Evolutionary conservation across 2,888 invertebrate species (phyloP), one percentile per base, ranked within the genome.

Genomic region (Eledona agricola): DNA sequence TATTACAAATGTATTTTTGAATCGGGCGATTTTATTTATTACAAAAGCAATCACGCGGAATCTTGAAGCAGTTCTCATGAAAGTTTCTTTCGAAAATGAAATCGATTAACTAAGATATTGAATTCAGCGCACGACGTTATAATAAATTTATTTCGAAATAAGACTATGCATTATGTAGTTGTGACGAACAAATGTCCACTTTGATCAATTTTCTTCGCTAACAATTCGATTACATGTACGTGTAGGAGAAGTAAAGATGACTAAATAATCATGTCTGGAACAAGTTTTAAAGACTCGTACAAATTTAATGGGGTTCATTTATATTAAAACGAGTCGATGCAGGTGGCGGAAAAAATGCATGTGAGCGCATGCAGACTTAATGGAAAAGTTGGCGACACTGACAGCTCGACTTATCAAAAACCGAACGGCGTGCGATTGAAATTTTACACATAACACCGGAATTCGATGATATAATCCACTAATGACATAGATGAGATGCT

Each of bases 401-500:
- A n/a, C n/a, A n/a, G n/a, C n/a, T n/a, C n/a, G n/a, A n/a, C n/a
- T n/a, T n/a, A n/a, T n/a, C n/a, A n/a, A n/a, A n/a, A n/a, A n/a
- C n/a, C n/a, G n/a, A n/a, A n/a, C n/a, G n/a, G n/a, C n/a, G n/a
- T n/a, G n/a, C n/a, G n/a, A 57, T 60, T 57, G 59, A 59, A 62
- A 60, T 58, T 58, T 60, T 58, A 51, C 55, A 53, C 54, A 47
- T 56, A 57, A 57, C 55, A 55, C 25, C 22, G 45, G 31, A 32
- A 45, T 34, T 45, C 32, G 31, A 45, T 45, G 42, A 42, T 42
- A 42, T 29, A n/a, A n/a, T 42, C 22, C 31, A 32, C 34, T 45
- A 45, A 45, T 17, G 31, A 32, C 19, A 32, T 25, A 23, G 45
- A 45, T 45, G 45, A 45, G 45, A 45, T 23, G 34, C 32, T 45